These are phyloP conservation scores for Romanogobio albipinnatus DNA, from an alignment of 2,113 vertebrate species.

Conservation along the genomic window DNA sequence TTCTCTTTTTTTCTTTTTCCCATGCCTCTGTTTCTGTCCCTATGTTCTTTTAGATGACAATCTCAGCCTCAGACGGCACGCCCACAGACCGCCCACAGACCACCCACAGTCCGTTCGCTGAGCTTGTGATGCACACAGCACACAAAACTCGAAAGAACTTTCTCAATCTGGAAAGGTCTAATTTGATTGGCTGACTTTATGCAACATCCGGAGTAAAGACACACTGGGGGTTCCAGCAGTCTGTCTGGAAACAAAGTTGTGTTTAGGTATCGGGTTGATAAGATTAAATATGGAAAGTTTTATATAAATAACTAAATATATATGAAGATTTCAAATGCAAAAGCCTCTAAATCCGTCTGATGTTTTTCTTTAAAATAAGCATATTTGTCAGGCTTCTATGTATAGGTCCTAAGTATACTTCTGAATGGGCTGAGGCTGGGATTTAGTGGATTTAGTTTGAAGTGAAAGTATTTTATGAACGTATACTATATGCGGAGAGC, in stretches of 20 bases:
- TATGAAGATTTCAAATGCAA: too few species aligned
- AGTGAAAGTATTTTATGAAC: too few species aligned
- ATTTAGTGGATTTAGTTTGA: too few species aligned
- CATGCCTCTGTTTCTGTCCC: conserved; percentile 3
- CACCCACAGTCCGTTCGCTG: neutral
- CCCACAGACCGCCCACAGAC: conserved; percentile 20
- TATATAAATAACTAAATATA: too few species aligned
- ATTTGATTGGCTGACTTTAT: neutral
- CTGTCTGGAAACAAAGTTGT: neutral
- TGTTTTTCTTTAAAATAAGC: too few species aligned
- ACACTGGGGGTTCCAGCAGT: neutral
- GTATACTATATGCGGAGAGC: too few species aligned
- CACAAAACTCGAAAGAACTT: conserved; percentile 7
- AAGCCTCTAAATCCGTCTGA: too few species aligned
- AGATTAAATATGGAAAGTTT: neutral
- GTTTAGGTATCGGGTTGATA: neutral
- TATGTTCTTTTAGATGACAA: conserved; percentile 9
- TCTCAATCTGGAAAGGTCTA: neutral
- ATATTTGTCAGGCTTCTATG: too few species aligned
- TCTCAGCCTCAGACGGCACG: conserved; percentile 10
- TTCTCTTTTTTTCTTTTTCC: neutral
- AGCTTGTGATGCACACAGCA: neutral
- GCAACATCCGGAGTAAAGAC: neutral
- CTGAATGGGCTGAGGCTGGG: too few species aligned
- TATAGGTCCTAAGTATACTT: too few species aligned